Base-by-base conservation (phyloP, 2,888 invertebrate species). In the Apotomis betuletana region DNA sequence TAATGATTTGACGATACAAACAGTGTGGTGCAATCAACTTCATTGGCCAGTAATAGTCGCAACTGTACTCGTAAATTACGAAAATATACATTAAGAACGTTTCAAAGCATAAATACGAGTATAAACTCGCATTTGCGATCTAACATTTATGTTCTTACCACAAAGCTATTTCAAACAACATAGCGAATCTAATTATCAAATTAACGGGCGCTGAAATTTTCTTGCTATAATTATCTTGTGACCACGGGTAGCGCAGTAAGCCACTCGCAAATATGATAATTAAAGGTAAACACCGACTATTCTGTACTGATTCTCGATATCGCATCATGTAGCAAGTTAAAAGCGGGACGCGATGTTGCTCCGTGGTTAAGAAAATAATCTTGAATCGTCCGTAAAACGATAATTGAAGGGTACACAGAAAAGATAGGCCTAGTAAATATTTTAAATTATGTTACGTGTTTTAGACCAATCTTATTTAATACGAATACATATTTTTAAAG, bases 241-340 rank as follows among this genome's bases (percentile, higher is more conserved):
- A 61, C 49, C 61, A 65, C 57, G n/a, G 70, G 54, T 52, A 64
- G 58, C 59, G 41, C 60, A 60, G 54, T 57, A 57, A 60, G 64
- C 52, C 54, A 67, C 60, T 71, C 46, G 59, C 69, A 74, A 77
- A 74, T 71, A 74, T 70, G 59, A 75, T 78, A 77, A 76, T 73
- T 74, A 75, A 77, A 75, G 72, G 71, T 75, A 75, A 76, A 78
- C 75, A 75, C 73, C 36, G 36, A 59, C 52, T 27, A 10, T 49
- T 13, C 58, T 59, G 52, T 36, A 41, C 58, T 15, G 58, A 52
- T 52, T 61, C 51, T 69, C 59, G 54, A 64, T 70, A 46, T 27
- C 52, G 36, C 46, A 41, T 51, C 27, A 13, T 3, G 12, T 9
- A 3, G 13, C 63, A 51, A 70, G 69, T 10, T n/a, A 46, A 3